phyloP scores from a whole-genome alignment of 1,140 invertebrate genomes.

The Camponotus floridanus region DNA sequence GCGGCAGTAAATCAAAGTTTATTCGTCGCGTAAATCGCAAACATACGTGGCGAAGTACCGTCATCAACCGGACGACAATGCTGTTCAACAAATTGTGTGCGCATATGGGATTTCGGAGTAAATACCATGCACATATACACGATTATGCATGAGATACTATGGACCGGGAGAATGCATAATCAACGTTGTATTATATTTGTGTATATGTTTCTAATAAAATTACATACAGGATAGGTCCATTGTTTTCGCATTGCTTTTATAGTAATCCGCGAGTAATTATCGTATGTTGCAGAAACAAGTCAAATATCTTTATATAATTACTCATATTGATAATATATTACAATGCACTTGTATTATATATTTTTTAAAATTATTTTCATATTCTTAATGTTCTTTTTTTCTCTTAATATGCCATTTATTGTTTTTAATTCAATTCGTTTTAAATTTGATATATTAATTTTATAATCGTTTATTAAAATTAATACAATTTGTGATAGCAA shows the following conservation, averaged over 20 bases:
- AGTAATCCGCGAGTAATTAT: constrained; percentile 5
- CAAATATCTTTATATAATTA: neutral
- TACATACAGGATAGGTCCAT: constrained; percentile 25
- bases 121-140: constrained; percentile 9
- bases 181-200: constrained; percentile 68
- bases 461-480: too few relatives aligned
- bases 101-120: constrained; percentile 14
- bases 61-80: constrained; percentile 50
- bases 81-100: constrained; percentile 48
- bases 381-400: too few relatives aligned
- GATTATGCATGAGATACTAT: constrained; percentile 31
- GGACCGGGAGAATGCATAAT: constrained; percentile 46
- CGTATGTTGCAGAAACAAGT: neutral
- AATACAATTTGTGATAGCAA: too few relatives aligned
- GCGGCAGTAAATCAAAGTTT: constrained; percentile 57
- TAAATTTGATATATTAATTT: too few relatives aligned
- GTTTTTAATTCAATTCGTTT: too few relatives aligned
- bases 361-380: neutral
- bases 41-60: constrained; percentile 31
- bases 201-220: constrained; percentile 78
- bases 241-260: neutral
- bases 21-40: constrained; percentile 55
- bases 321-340: too few relatives aligned
- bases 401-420: too few relatives aligned
- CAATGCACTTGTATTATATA: neutral